Percentiles rank a stretch among this genome's conserved stretches.
Conservation (phyloP, 2,113 vertebrate species). For the Tringa solitaria region DNA sequence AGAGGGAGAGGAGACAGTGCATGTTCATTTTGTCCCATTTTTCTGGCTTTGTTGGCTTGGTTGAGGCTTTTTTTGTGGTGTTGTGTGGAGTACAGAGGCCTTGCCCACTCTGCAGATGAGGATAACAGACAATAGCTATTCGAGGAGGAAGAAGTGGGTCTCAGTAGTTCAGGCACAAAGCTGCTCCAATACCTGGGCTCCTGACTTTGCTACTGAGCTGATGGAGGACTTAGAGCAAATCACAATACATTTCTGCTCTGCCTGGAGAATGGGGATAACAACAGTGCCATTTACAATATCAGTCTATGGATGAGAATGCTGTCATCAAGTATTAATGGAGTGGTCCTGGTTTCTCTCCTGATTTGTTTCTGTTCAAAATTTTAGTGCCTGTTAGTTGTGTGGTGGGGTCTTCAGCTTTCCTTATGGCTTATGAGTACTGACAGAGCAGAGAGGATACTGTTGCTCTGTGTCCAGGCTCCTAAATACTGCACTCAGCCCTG, state of each 20-base stretch:
- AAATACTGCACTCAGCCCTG: accelerated
- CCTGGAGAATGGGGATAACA: neutral
- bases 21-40: neutral
- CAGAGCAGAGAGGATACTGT: neutral
- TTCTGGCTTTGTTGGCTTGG: neutral
- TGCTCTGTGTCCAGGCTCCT: neutral
- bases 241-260: neutral
- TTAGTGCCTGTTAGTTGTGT: neutral
- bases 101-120: neutral
- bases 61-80: neutral
- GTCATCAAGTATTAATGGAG: neutral
- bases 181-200: neutral
- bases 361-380: neutral
- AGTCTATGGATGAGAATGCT: neutral
- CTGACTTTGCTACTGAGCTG: neutral
- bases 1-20: neutral
- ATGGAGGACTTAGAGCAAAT: neutral
- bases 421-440: neutral
- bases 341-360: neutral
- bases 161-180: neutral
- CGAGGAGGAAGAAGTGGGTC: neutral
- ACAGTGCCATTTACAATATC: neutral
- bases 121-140: neutral
- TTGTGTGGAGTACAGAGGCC: neutral
- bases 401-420: neutral